Evolutionary conservation across 2,888 invertebrate genomes (phyloP).

Genomic region (Cistogaster globosa): DNA sequence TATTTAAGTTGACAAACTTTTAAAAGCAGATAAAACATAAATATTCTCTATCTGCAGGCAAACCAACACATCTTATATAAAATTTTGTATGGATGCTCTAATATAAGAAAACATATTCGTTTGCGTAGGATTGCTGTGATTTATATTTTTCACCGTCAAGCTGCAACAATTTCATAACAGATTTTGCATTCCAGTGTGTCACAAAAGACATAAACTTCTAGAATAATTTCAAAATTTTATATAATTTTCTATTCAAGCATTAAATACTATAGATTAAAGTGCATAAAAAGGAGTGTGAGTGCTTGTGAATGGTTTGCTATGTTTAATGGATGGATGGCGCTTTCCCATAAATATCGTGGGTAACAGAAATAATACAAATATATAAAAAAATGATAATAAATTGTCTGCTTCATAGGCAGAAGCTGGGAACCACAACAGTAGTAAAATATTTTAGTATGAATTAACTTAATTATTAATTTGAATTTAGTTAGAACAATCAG

Average conservation of each 20-base stretch:
- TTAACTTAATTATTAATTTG: conserved; percentile 13
- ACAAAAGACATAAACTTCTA: conserved; percentile 65
- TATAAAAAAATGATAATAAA: conserved; percentile 56
- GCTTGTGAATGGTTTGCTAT: conserved; percentile 1
- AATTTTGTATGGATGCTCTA: conserved; percentile 18
- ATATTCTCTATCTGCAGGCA: conserved; percentile 36
- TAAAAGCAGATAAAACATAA: conserved; percentile 36
- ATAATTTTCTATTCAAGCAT: conserved; percentile 60
- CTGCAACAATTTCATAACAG: conserved; percentile 58
- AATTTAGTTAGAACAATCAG: too few relatives aligned
- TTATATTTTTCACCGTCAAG: conserved; percentile 65
- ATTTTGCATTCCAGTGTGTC: conserved; percentile 54
- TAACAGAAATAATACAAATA: conserved; percentile 32
- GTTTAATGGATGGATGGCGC: conserved; percentile 55
- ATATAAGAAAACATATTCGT: neutral
- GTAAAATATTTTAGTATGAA: conserved; percentile 7
- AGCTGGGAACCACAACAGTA: conserved; percentile 53
- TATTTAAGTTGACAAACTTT: conserved; percentile 40
- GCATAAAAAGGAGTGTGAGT: neutral
- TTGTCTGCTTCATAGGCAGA: conserved; percentile 64
- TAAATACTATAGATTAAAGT: conserved; percentile 22
- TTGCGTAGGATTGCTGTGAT: conserved; percentile 62
- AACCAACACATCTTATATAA: conserved; percentile 5
- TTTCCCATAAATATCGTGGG: conserved; percentile 71
- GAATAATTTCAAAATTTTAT: conserved; percentile 64